Evolutionary conservation across 2,797 vertebrate genomes (phyloP), one percentile per base, ranked within the genome.

Genomic region (Oreortyx pictus): DNA sequence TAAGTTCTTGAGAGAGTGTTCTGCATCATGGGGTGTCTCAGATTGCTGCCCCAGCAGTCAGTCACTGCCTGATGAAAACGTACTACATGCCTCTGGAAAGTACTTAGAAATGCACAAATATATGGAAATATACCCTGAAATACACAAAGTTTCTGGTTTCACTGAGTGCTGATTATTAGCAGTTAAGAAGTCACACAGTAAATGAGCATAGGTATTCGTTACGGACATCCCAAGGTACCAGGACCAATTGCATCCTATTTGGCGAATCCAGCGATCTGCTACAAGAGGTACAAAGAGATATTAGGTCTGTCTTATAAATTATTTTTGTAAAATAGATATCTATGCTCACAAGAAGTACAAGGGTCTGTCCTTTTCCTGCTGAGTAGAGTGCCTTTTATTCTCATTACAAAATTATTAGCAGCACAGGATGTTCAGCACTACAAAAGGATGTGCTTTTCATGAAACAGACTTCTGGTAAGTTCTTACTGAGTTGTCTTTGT

Each of bases 381-480:
- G 29, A 75, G 70, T 35, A 56, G 73, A 89, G n/a, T 59, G 78
- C 70, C 49, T 75, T 87, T 80, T 68, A 91, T 68, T 83, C 66
- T 91, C 66, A n/a, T 88, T 89, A 77, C n/a, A 27, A 86, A 89
- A 93, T 93, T 72, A 86, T 85, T 56, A 78, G 50, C 62, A 61
- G 75, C 70, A 70, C 73, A 83, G 66, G 41, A 61, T 62, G 70
- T 85, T 86, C 88, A 82, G 74, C 59, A 16, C n/a, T 47, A 59
- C 31, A 47, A n/a, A 86, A 75, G 46, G 87, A 82, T 13, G 49
- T 68, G 73, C 49, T 67, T 91, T 84, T 85, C 46, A 59, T 65
- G 72, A 78, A 76, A 35, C 6, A 25, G 46, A 18, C 8, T 88
- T 76, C 61, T 75, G 72, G 24, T 68, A 59, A 82, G 29, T 89